These are phyloP conservation scores for Asobara japonica DNA, from an alignment of 1,140 invertebrate species.

Conservation along the genomic window DNA sequence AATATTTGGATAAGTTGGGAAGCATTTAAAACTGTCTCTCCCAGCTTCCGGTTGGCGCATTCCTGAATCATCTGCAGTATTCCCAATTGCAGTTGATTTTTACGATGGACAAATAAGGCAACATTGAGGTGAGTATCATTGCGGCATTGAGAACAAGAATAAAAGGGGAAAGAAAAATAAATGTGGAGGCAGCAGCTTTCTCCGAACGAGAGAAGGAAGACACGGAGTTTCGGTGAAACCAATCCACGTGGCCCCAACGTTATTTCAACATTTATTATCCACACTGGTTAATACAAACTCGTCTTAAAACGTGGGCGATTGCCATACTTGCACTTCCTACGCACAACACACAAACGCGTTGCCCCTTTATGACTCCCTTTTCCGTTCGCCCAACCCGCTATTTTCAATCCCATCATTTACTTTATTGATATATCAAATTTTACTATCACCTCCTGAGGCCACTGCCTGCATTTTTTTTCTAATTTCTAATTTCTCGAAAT, in stretches of 20 bases:
- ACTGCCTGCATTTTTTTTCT: too few relatives aligned
- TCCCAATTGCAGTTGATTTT: background rate
- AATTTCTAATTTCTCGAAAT: too few relatives aligned
- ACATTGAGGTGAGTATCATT: background rate
- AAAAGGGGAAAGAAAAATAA: background rate
- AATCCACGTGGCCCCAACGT: background rate
- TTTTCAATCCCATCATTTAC: background rate
- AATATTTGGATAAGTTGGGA: too few relatives aligned
- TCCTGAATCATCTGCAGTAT: too few relatives aligned
- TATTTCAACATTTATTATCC: background rate
- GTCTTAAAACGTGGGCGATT: constrained; percentile 12
- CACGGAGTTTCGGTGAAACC: background rate
- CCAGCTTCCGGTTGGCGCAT: background rate
- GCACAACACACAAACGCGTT: background rate
- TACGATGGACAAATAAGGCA: constrained; percentile 20
- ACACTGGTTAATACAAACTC: background rate
- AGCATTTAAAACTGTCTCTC: too few relatives aligned
- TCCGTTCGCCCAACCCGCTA: background rate
- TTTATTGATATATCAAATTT: too few relatives aligned
- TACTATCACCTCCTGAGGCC: too few relatives aligned
- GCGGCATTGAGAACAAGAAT: background rate
- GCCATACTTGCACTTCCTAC: constrained; percentile 8
- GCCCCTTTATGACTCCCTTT: background rate
- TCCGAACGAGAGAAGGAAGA: background rate
- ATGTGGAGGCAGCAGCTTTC: background rate